Percentiles rank a stretch among this genome's conserved stretches.
These are phyloP conservation scores for Lepidurus arcticus DNA, from an alignment of 1,140 invertebrate species.

Conservation along the genomic window DNA sequence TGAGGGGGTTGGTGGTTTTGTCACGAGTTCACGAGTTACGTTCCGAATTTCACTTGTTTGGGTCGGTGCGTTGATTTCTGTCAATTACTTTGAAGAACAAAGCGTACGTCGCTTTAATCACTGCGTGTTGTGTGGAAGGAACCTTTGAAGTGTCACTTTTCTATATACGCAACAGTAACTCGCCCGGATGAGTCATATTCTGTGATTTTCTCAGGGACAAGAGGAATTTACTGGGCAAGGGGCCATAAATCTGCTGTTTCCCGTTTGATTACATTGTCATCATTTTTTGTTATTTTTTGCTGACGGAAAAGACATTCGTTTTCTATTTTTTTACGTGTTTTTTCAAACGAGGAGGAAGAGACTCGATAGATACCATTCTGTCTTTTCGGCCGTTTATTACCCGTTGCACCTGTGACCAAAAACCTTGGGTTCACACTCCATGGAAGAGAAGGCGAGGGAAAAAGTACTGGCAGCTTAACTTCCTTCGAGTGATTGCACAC, in stretches of 20 bases:
- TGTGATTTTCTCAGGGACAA: neutral
- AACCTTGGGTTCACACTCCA: too few relatives aligned
- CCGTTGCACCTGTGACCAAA: neutral
- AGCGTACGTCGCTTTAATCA: too few relatives aligned
- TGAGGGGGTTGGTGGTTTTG: neutral
- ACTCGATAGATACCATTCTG: neutral
- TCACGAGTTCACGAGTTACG: neutral
- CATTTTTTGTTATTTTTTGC: neutral
- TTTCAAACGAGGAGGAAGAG: neutral
- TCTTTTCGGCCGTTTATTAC: neutral
- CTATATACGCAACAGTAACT: neutral
- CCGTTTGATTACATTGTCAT: constrained; percentile 5
- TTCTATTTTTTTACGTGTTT: neutral
- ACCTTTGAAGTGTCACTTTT: neutral
- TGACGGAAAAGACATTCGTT: neutral
- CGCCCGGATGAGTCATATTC: neutral
- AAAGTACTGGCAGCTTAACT: neutral
- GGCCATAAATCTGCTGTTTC: neutral
- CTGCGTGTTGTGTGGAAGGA: neutral
- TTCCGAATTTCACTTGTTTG: neutral
- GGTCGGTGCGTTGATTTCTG: too few relatives aligned
- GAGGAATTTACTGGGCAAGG: neutral
- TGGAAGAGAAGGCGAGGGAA: neutral
- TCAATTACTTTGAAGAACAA: too few relatives aligned
- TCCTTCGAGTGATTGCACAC: too few relatives aligned